These are phyloP conservation scores for Aphaenogaster rudis DNA, from an alignment of 1,140 invertebrate species.

Conservation along the genomic window DNA sequence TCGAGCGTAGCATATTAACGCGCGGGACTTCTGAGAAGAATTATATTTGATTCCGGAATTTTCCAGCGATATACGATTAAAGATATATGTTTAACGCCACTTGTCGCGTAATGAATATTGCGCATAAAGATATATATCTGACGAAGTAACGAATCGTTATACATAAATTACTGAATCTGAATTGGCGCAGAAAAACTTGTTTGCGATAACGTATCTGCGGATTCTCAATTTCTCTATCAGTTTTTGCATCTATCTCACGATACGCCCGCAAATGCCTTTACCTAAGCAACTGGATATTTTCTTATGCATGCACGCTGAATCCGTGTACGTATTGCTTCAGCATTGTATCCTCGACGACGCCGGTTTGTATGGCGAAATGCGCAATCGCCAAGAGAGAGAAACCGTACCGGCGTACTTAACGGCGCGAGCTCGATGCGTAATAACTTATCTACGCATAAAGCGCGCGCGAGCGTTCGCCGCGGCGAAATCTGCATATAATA, in stretches of 20 bases:
- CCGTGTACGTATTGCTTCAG: constrained; percentile 14
- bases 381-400: constrained; percentile 41
- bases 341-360: constrained; percentile 24
- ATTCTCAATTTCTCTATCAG: constrained; percentile 13
- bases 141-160: constrained; percentile 1
- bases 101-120: constrained; percentile 24
- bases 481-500: constrained; percentile 85
- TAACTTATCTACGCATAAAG: constrained; percentile 74
- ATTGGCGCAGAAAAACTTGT: not conserved
- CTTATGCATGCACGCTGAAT: not conserved
- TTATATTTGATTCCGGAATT: constrained; percentile 1
- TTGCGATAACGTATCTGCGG: not conserved
- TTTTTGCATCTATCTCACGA: not conserved
- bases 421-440: constrained; percentile 61
- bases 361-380: constrained; percentile 41
- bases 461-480: constrained; percentile 38
- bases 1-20: not conserved
- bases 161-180: constrained; percentile 21
- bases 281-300: constrained; percentile 1
- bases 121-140: not conserved
- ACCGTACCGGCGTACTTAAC: constrained; percentile 23
- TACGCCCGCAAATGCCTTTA: constrained; percentile 14
- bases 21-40: not conserved
- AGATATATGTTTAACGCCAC: not conserved
- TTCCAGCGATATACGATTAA: not conserved